These are phyloP conservation scores for zebrafish (Danio rerio) DNA, from an alignment of 2,113 vertebrate species.

Conservation along the genomic window GRCz12tu NC_133187.1:37662001-37662500, in stretches of 20 bases:
- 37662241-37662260: background rate
- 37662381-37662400: background rate
- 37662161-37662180: background rate
- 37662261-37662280: conserved; percentile 20
- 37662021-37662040: conserved; percentile 44
- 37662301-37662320: conserved; percentile 11
- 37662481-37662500: background rate
- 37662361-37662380: background rate
- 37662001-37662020: conserved; percentile 15
- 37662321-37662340: background rate
- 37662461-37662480: conserved; percentile 22
- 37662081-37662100: background rate
- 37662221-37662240: background rate
- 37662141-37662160: conserved; percentile 48
- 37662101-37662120: conserved; percentile 48
- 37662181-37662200: conserved; percentile 33
- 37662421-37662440: conserved; percentile 2
- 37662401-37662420: conserved; percentile 10
- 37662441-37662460: background rate
- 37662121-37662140: conserved; percentile 58
- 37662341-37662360: background rate
- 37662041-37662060: conserved; percentile 26
- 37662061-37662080: conserved; percentile 8
- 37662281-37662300: background rate
- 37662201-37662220: background rate